Conservation (phyloP, 2,797 vertebrate species). For the Ataeniobius toweri region DNA sequence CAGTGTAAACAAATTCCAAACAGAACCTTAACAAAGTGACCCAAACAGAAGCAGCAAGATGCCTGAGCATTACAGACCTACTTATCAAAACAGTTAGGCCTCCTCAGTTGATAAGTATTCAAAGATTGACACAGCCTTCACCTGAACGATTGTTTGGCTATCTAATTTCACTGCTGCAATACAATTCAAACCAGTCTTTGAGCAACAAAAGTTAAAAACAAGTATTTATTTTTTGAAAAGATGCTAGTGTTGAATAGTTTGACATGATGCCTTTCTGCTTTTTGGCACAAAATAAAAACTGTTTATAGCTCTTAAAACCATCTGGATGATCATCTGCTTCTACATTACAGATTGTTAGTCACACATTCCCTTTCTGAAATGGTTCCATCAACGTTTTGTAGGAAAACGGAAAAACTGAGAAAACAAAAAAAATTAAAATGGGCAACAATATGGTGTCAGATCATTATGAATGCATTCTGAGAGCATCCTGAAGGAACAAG, state of each 20-base stretch:
- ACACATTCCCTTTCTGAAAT: constrained; percentile 3
- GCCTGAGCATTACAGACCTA: neutral
- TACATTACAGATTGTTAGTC: neutral
- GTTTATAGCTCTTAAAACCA: neutral
- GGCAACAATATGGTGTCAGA: neutral
- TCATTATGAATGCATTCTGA: neutral
- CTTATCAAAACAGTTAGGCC: neutral
- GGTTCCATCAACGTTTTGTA: neutral
- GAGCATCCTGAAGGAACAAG: neutral
- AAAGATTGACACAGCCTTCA: neutral
- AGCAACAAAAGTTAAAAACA: neutral
- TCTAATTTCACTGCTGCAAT: neutral
- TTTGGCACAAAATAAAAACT: neutral
- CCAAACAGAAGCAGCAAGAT: neutral
- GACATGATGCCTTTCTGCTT: neutral
- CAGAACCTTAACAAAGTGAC: neutral
- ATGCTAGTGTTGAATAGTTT: neutral
- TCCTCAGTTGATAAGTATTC: neutral
- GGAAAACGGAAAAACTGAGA: neutral
- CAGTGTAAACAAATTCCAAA: constrained; percentile 1
- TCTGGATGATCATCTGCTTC: neutral
- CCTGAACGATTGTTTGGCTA: neutral
- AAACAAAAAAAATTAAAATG: neutral
- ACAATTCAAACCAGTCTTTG: neutral
- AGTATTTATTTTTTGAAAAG: neutral